Base-by-base conservation (phyloP, 2,113 vertebrate genomes). In the Gymnarchus niloticus region DNA sequence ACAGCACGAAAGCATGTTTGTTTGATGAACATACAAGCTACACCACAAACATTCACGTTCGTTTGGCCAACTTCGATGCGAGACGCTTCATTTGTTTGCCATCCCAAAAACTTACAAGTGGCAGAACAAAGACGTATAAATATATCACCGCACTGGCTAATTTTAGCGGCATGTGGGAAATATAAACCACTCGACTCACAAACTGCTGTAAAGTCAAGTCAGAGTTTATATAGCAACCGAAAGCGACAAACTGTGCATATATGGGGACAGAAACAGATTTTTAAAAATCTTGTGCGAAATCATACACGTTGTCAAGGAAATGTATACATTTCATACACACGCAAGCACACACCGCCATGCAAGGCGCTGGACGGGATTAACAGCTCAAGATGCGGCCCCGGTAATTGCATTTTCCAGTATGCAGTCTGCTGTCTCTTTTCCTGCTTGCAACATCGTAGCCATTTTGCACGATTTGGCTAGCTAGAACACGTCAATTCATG, bases 341-440 rank as follows among this genome's bases (percentile, higher is more conserved):
- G 28, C 44, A 28, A 28, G 46, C 57, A 84, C 57, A 69, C 41
- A 49, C 59, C 25, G 57, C 1, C 51, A 23, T 28, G 48, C 77
- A 81, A 19, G 21, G 23, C 56, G 59, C 25, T 46, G 28, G 52
- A 59, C 82, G 19, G 21, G 82, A 59, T 59, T 83, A 59, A 56
- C 37, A 10, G 54, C 49, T 25, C 56, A 37, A 41, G 37, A 83
- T 59, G 21, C 49, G 54, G 46, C 7, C 10, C 84, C 49, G 61
- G 84, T 76, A 85, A 85, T 85, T 76, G 54, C 48, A 52, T 85
- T 85, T 76, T 85, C 49, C 65, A 83, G 65, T 41, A 9, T 8
- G 46, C 46, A 76, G 65, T 76, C 49, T 19, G 61, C 48, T 54
- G 19, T 73, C 84, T 52, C 52, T 76, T 25, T 12, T 65, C 19